Conservation (phyloP, 2,888 invertebrate species). For the Drosophila mercatorum region DNA sequence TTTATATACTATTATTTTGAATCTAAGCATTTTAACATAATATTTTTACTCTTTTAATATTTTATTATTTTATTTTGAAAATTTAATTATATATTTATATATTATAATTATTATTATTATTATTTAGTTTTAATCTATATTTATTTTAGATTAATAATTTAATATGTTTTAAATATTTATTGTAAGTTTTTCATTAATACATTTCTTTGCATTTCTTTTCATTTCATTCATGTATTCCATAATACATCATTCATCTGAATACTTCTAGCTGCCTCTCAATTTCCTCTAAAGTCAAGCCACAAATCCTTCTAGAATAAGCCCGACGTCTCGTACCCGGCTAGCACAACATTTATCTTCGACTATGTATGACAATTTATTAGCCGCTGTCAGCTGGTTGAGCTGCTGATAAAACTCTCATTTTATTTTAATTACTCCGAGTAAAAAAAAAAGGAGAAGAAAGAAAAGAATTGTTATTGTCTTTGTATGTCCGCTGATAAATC, state of each 20-base stretch:
- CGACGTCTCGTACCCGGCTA: not conserved
- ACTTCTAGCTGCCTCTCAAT: not conserved
- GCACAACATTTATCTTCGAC: conserved; percentile 3
- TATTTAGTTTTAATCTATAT: too few relatives aligned
- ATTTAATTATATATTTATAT: too few relatives aligned
- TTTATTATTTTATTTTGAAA: too few relatives aligned
- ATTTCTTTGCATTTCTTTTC: not conserved
- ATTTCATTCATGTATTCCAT: not conserved
- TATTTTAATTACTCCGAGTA: conserved; percentile 8
- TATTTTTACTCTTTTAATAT: too few relatives aligned
- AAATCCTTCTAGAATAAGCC: not conserved
- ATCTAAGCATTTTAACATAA: too few relatives aligned
- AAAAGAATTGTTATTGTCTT: conserved; percentile 15
- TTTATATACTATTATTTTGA: too few relatives aligned
- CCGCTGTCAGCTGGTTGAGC: conserved; percentile 10
- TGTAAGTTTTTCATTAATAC: too few relatives aligned
- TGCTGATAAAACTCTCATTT: conserved; percentile 14
- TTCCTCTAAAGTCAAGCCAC: too few relatives aligned
- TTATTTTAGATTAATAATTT: too few relatives aligned
- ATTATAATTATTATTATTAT: too few relatives aligned
- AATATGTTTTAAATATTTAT: not conserved
- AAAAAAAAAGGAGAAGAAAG: conserved; percentile 5
- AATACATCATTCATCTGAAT: too few relatives aligned
- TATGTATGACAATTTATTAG: not conserved
- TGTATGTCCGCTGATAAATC: conserved; percentile 11